Evolutionary conservation across 2,888 invertebrate species (phyloP).

Genomic region (Pimpla rufipes): DNA sequence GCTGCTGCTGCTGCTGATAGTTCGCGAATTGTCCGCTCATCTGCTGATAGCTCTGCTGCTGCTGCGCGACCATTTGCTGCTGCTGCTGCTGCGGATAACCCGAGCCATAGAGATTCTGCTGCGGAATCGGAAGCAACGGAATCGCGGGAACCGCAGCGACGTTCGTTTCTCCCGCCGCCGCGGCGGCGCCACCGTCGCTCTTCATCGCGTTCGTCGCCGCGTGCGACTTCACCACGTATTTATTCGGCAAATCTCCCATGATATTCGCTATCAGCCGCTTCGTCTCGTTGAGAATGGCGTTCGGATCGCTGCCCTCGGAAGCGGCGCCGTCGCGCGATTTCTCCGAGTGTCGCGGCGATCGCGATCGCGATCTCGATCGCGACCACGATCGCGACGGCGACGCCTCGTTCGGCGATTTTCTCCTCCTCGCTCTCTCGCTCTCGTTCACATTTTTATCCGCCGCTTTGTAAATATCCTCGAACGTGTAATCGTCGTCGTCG

Average conservation of each 20-base stretch:
- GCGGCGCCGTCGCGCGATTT: conserved; percentile 72
- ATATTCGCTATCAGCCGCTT: conserved; percentile 89
- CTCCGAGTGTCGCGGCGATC: conserved; percentile 72
- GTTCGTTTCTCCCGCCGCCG: too few relatives aligned
- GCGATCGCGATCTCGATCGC: conserved; percentile 79
- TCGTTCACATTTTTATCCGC: conserved; percentile 91
- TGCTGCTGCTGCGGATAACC: conserved; percentile 57
- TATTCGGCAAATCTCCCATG: conserved; percentile 87
- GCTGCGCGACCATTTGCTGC: conserved; percentile 60
- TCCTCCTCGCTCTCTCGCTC: conserved; percentile 88
- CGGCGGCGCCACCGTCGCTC: conserved; percentile 40
- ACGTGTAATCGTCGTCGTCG: conserved; percentile 93
- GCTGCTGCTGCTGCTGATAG: conserved; percentile 72
- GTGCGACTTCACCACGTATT: conserved; percentile 81
- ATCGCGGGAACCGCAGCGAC: conserved; percentile 52
- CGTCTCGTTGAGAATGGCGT: conserved; percentile 86
- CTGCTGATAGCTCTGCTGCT: conserved; percentile 53
- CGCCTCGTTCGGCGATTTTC: conserved; percentile 79
- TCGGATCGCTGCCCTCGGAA: conserved; percentile 81
- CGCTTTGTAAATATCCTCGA: conserved; percentile 93
- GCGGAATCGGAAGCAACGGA: conserved; percentile 60
- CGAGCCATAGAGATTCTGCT: conserved; percentile 56
- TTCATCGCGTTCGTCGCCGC: conserved; percentile 68
- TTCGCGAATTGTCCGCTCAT: conserved; percentile 65
- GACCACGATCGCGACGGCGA: conserved; percentile 80